Percentiles rank a stretch among this genome's conserved stretches.
Conservation (phyloP, 2,797 vertebrate genomes). For the Hippocampus kuda region DNA sequence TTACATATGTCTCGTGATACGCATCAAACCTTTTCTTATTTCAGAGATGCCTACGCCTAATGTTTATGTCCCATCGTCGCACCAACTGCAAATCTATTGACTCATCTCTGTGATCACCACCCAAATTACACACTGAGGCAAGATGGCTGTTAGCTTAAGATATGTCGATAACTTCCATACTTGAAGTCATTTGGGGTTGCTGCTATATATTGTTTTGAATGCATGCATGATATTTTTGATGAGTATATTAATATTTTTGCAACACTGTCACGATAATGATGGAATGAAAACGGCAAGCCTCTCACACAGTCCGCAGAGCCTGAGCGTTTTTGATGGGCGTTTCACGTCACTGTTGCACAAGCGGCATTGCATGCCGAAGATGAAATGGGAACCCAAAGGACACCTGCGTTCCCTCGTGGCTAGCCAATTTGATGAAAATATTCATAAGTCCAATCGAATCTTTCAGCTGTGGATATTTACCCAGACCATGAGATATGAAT, state of each 20-base stretch:
- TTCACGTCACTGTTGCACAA: conserved; percentile 20
- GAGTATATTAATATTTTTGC: too few species aligned
- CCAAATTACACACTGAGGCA: too few species aligned
- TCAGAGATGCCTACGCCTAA: too few species aligned
- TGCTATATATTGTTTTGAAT: not conserved
- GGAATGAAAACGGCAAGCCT: conserved; percentile 14
- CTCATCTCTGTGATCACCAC: too few species aligned
- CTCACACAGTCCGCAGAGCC: conserved; percentile 4
- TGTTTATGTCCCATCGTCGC: too few species aligned
- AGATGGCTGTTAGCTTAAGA: too few species aligned
- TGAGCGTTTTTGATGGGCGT: conserved; percentile 39
- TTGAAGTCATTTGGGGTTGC: not conserved
- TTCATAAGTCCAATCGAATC: conserved; percentile 49
- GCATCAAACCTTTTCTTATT: too few species aligned
- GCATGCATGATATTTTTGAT: too few species aligned
- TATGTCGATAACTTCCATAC: too few species aligned
- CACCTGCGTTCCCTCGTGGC: conserved; percentile 38
- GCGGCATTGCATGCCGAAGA: conserved; percentile 22
- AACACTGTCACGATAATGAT: too few species aligned
- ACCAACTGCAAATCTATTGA: too few species aligned
- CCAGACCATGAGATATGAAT: conserved; percentile 62
- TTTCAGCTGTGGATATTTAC: conserved; percentile 47
- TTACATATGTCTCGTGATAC: too few species aligned
- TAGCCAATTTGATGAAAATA: conserved; percentile 47
- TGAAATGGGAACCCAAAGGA: conserved; percentile 29